phyloP scores from a whole-genome alignment of 2,797 vertebrate species.

The Danio tinwini region DNA sequence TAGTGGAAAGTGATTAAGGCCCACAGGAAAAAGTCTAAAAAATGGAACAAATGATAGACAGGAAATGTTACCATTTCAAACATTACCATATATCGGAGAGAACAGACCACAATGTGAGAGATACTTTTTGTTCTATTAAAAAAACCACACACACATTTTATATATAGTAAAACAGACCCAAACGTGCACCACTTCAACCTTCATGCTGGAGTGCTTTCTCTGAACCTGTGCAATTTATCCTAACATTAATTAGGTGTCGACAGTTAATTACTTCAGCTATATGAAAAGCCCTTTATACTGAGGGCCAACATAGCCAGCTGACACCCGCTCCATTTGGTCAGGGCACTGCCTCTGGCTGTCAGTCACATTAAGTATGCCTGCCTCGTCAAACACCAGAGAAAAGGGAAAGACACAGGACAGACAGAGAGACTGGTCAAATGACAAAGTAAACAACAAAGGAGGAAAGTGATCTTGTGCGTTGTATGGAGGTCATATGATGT shows the following conservation, averaged over 20 bases:
- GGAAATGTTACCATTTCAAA: constrained; percentile 61
- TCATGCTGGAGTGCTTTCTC: constrained; percentile 38
- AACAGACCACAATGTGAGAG: constrained; percentile 16
- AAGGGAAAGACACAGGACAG: constrained; percentile 27
- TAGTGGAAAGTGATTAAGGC: constrained; percentile 33
- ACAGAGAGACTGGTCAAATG: constrained; percentile 18
- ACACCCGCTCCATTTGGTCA: constrained; percentile 44
- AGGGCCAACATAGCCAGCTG: constrained; percentile 57
- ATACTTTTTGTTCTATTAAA: neutral
- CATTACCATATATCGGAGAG: constrained; percentile 49
- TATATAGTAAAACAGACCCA: constrained; percentile 25
- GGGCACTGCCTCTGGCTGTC: constrained; percentile 49
- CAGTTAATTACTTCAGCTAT: constrained; percentile 54
- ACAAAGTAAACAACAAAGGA: constrained; percentile 29
- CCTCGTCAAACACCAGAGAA: constrained; percentile 17
- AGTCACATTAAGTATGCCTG: constrained; percentile 50
- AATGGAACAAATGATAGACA: constrained; percentile 61
- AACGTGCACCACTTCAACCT: constrained; percentile 39
- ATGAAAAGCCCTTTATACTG: constrained; percentile 57
- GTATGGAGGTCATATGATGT: neutral
- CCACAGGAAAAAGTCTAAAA: constrained; percentile 54
- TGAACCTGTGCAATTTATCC: constrained; percentile 59
- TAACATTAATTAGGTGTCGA: constrained; percentile 57
- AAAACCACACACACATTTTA: neutral
- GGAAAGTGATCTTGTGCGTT: neutral